Percentiles rank a stretch among this genome's conserved stretches.
phyloP scores from a whole-genome alignment of 2,888 invertebrate species.

The Terebella lapidaria region DNA sequence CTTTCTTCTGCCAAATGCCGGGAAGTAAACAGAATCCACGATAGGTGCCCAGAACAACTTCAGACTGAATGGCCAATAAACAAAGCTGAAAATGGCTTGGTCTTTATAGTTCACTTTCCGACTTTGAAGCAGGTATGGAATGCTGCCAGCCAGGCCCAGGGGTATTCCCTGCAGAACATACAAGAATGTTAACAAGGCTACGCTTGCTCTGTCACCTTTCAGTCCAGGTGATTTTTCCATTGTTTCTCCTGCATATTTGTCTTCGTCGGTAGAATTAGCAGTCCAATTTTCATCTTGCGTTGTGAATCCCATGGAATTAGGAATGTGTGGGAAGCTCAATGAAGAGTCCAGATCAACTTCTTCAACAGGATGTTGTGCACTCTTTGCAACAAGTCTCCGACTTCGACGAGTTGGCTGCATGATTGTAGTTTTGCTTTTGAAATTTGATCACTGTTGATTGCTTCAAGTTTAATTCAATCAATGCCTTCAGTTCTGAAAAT shows the following conservation, averaged over 20 bases:
- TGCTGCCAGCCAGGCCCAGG: slow-evolving; percentile 84
- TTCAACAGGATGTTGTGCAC: too few relatives aligned
- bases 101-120: slow-evolving; percentile 88
- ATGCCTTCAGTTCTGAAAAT: too few relatives aligned
- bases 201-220: slow-evolving; percentile 60
- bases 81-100: slow-evolving; percentile 78
- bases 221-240: not conserved
- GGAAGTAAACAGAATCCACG: slow-evolving; percentile 84
- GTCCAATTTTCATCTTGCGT: too few relatives aligned
- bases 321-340: slow-evolving; percentile 1
- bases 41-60: slow-evolving; percentile 98
- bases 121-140: slow-evolving; percentile 92
- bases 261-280: not conserved
- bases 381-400: too few relatives aligned
- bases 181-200: slow-evolving; percentile 80
- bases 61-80: slow-evolving; percentile 80
- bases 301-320: too few relatives aligned
- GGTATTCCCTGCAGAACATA: slow-evolving; percentile 86
- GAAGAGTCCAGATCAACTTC: not conserved
- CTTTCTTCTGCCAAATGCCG: slow-evolving; percentile 84
- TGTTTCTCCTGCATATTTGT: not conserved
- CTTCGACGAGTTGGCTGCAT: too few relatives aligned
- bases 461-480: too few relatives aligned
- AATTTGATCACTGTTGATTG: too few relatives aligned
- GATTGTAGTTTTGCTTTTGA: too few relatives aligned